phyloP scores from a whole-genome alignment of 2,888 invertebrate genomes.

The Nasonia oneida region DNA sequence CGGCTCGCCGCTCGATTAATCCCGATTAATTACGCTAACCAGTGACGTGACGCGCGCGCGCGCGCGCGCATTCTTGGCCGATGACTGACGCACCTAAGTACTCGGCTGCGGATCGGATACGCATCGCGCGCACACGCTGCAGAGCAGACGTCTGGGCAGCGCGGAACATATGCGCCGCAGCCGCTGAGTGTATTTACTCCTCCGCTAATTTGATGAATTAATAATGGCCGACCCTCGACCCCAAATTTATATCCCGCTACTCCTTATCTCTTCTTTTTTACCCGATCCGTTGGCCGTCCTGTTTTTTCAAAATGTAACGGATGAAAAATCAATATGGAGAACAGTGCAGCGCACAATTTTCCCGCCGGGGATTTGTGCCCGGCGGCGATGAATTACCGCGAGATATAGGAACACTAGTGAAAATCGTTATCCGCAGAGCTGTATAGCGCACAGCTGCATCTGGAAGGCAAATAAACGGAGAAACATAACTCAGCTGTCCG shows the following conservation, averaged over 20 bases:
- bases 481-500: slow-evolving; percentile 24
- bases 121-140: neutral
- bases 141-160: neutral
- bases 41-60: neutral
- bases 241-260: slow-evolving; percentile 46
- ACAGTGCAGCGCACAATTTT: slow-evolving; percentile 1
- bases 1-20: slow-evolving; percentile 16
- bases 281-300: neutral
- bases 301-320: neutral
- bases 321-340: slow-evolving; percentile 11
- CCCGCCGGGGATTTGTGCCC: neutral
- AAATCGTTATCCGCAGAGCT: slow-evolving; percentile 37
- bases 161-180: neutral
- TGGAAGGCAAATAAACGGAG: slow-evolving; percentile 43
- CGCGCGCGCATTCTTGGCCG: neutral
- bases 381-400: neutral
- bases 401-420: neutral
- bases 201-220: slow-evolving; percentile 57
- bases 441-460: neutral
- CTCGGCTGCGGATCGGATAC: neutral
- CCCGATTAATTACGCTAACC: slow-evolving; percentile 49
- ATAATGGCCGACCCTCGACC: slow-evolving; percentile 47
- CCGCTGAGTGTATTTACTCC: slow-evolving; percentile 33
- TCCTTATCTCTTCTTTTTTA: neutral
- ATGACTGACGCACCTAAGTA: neutral